phyloP scores from a whole-genome alignment of 2,797 vertebrate genomes.

The Cetoscarus ocellatus region DNA sequence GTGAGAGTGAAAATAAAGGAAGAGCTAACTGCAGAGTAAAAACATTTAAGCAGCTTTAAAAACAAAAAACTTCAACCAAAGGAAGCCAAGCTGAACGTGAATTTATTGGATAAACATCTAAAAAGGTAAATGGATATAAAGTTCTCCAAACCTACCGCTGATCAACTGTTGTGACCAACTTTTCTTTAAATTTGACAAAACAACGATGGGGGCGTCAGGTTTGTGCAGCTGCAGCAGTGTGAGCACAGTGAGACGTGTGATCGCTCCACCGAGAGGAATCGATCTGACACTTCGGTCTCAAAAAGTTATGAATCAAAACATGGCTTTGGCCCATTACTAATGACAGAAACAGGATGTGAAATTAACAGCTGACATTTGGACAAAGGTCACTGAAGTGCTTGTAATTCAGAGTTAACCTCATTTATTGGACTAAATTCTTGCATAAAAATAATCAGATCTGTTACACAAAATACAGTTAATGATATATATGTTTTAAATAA shows the following conservation, averaged over 20 bases:
- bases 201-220: constrained; percentile 11
- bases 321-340: neutral
- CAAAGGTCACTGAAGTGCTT: constrained; percentile 2
- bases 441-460: too few relatives aligned
- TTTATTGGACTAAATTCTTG: neutral
- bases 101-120: neutral
- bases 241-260: neutral
- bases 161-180: neutral
- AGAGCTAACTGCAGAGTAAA: neutral
- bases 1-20: neutral
- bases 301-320: constrained; percentile 6
- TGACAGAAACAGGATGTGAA: neutral
- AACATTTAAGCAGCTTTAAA: neutral
- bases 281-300: neutral
- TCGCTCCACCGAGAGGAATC: constrained; percentile 1
- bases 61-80: too few relatives aligned
- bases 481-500: too few relatives aligned
- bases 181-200: neutral
- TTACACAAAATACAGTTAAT: too few relatives aligned
- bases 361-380: constrained; percentile 7
- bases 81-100: too few relatives aligned
- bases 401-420: neutral
- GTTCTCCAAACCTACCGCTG: neutral
- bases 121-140: neutral
- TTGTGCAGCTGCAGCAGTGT: constrained; percentile 13